Percentiles rank a stretch among this genome's conserved stretches.
phyloP scores from a whole-genome alignment of 2,888 invertebrate species.

The Drosophila conformis region DNA sequence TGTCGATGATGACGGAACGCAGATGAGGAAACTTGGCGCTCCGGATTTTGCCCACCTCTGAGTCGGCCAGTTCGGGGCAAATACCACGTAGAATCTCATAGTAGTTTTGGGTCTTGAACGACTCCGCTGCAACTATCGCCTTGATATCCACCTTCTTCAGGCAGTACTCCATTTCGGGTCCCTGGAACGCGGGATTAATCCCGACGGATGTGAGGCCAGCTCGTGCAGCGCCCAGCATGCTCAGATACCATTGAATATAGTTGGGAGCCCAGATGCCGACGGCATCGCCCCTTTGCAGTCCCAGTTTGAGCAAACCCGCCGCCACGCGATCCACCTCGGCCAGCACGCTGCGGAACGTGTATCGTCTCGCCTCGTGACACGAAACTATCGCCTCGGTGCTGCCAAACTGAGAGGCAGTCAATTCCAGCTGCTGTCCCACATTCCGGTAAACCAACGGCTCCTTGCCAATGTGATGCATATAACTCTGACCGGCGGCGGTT shows the following conservation, averaged over 20 bases:
- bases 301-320: slow-evolving; percentile 89
- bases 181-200: slow-evolving; percentile 91
- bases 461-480: slow-evolving; percentile 86
- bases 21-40: slow-evolving; percentile 86
- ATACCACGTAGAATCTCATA: slow-evolving; percentile 87
- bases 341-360: slow-evolving; percentile 86
- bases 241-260: slow-evolving; percentile 90
- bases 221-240: slow-evolving; percentile 89
- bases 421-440: slow-evolving; percentile 87
- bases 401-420: slow-evolving; percentile 86
- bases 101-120: slow-evolving; percentile 88
- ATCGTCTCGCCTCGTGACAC: slow-evolving; percentile 85
- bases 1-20: slow-evolving; percentile 87
- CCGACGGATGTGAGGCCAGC: slow-evolving; percentile 91
- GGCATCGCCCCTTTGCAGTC: slow-evolving; percentile 89
- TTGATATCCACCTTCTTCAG: slow-evolving; percentile 90
- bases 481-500: slow-evolving; percentile 82
- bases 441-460: slow-evolving; percentile 86
- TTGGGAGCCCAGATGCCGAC: slow-evolving; percentile 94
- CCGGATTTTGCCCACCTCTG: slow-evolving; percentile 85
- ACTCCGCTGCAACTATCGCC: slow-evolving; percentile 88
- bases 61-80: slow-evolving; percentile 86
- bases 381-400: slow-evolving; percentile 87
- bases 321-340: slow-evolving; percentile 88
- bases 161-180: slow-evolving; percentile 89